phyloP scores from a whole-genome alignment of 2,113 vertebrate species.

The Cyanoliseus patagonus region DNA sequence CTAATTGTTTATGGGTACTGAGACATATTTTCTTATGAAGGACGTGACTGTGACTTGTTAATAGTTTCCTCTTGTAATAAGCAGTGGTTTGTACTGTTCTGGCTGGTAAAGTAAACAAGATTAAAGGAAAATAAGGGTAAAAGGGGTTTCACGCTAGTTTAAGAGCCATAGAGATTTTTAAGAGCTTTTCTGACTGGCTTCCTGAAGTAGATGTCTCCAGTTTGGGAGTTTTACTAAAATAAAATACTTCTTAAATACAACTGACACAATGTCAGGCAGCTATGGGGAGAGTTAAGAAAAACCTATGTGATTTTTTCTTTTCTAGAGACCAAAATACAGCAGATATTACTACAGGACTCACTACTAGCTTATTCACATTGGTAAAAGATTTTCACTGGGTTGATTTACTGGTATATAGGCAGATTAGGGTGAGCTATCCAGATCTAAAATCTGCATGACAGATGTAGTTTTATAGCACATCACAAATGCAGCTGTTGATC shows the following conservation, averaged over 20 bases:
- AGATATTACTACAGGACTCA: background rate
- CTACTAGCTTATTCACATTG: background rate
- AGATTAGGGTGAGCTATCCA: background rate
- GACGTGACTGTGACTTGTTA: fast-evolving
- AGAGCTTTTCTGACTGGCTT: background rate
- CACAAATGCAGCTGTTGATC: background rate
- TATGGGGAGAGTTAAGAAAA: background rate
- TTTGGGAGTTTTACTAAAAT: background rate
- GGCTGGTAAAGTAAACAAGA: background rate
- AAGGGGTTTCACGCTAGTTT: fast-evolving
- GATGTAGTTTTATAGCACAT: background rate
- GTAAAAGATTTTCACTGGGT: background rate
- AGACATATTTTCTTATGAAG: background rate
- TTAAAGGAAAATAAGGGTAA: background rate
- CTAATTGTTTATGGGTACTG: background rate
- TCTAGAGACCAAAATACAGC: fast-evolving
- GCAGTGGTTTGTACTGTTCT: background rate
- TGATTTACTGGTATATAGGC: background rate
- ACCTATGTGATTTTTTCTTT: fast-evolving
- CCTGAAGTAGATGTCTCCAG: background rate
- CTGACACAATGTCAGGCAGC: background rate
- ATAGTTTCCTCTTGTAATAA: background rate
- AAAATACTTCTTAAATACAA: background rate
- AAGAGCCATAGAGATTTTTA: background rate
- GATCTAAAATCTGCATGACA: background rate